These are phyloP conservation scores for Cepaea nemoralis DNA, from an alignment of 1,140 invertebrate species.

Conservation along the genomic window DNA sequence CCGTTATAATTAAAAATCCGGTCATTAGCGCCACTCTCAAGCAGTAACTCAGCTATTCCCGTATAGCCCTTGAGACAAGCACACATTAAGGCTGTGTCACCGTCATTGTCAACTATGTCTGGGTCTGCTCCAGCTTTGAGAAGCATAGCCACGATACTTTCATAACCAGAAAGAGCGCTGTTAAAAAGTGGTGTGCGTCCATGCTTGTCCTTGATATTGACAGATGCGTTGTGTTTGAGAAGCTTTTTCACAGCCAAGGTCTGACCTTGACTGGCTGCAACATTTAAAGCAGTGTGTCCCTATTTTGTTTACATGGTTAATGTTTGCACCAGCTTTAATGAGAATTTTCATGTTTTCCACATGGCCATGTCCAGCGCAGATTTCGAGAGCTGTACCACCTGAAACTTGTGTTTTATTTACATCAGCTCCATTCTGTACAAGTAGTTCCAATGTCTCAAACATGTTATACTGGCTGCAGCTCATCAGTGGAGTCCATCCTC, in stretches of 20 bases:
- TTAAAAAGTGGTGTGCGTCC: conserved; percentile 19
- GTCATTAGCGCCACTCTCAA: too few species aligned
- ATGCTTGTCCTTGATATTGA: conserved; percentile 13
- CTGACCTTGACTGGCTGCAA: conserved; percentile 13
- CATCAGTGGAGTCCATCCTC: conserved; percentile 27
- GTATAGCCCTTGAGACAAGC: too few species aligned
- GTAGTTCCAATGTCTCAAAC: conserved; percentile 7
- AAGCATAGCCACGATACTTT: conserved; percentile 31
- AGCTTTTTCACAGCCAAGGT: not conserved
- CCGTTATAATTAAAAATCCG: too few species aligned
- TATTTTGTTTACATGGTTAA: conserved; percentile 25
- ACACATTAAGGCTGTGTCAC: too few species aligned
- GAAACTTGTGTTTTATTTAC: conserved; percentile 18
- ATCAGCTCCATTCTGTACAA: conserved; percentile 18
- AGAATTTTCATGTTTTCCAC: conserved; percentile 18
- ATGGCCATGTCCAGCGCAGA: conserved; percentile 29
- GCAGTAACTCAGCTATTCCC: too few species aligned
- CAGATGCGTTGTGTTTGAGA: not conserved
- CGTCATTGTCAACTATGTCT: too few species aligned
- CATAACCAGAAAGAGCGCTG: conserved; percentile 31
- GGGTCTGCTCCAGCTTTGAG: too few species aligned
- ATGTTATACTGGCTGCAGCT: not conserved
- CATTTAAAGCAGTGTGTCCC: conserved; percentile 14
- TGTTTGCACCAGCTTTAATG: conserved; percentile 4
- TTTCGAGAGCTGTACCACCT: conserved; percentile 31